Percentiles rank a stretch among this genome's conserved stretches.
Conservation (phyloP, 2,113 vertebrate genomes). For the Collichthys lucidus region DNA sequence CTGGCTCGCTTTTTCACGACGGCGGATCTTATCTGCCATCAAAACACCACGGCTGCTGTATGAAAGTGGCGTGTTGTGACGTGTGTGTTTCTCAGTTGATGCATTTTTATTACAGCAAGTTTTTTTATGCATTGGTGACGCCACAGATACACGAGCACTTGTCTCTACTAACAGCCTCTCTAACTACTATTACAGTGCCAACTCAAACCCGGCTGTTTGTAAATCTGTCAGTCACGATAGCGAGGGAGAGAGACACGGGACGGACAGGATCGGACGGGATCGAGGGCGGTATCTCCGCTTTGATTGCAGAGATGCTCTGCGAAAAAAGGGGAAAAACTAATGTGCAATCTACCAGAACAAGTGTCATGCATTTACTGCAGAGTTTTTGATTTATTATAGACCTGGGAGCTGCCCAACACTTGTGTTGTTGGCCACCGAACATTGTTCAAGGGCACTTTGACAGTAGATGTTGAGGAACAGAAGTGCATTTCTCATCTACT, state of each 20-base stretch:
- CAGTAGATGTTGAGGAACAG: slow-evolving; percentile 73
- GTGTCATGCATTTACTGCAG: slow-evolving; percentile 78
- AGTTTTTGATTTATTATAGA: slow-evolving; percentile 80
- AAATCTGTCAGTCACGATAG: slow-evolving; percentile 64
- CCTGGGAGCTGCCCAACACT: slow-evolving; percentile 78
- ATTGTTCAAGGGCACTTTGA: slow-evolving; percentile 82
- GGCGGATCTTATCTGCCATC: slow-evolving; percentile 66
- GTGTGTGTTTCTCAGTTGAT: neutral
- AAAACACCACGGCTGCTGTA: slow-evolving; percentile 37
- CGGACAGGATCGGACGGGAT: slow-evolving; percentile 9
- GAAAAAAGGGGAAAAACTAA: slow-evolving; percentile 46
- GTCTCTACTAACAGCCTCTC: slow-evolving; percentile 56
- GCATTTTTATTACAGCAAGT: neutral
- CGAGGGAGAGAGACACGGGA: neutral
- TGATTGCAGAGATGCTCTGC: slow-evolving; percentile 46
- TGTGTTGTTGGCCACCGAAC: slow-evolving; percentile 76
- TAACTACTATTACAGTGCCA: slow-evolving; percentile 51
- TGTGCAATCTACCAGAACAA: slow-evolving; percentile 74
- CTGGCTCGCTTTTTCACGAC: slow-evolving; percentile 56
- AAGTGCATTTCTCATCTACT: slow-evolving; percentile 74
- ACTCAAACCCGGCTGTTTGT: slow-evolving; percentile 54
- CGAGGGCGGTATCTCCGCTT: slow-evolving; percentile 41
- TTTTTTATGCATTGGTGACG: slow-evolving; percentile 12
- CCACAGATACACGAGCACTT: slow-evolving; percentile 46
- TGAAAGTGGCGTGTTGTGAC: slow-evolving; percentile 49